These are phyloP conservation scores for Hypsibius dujardini DNA, from an alignment of 1,140 invertebrate genomes.

Conservation along the genomic window DNA sequence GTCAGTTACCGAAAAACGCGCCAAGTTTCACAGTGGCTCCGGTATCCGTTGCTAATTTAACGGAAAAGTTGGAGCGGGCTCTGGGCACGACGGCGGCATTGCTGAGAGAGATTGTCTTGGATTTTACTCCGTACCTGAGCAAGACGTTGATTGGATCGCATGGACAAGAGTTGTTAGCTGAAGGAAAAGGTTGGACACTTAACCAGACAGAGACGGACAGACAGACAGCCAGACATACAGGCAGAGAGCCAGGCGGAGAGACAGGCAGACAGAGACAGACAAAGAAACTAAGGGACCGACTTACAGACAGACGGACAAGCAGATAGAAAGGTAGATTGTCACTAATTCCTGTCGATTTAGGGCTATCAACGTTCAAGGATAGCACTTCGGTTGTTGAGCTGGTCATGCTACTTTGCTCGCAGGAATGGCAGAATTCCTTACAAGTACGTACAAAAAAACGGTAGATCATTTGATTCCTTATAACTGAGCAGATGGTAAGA, in stretches of 20 bases:
- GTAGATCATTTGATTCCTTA: no score
- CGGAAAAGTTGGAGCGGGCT: constrained; percentile 66
- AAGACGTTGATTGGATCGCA: constrained; percentile 96
- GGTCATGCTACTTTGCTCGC: constrained; percentile 95
- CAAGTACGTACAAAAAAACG: constrained; percentile 29
- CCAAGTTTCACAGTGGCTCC: background rate
- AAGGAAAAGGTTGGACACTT: constrained; percentile 56
- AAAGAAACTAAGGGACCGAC: no score
- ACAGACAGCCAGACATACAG: no score
- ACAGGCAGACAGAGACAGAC: no score
- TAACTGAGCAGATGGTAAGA: no score
- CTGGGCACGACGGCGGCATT: constrained; percentile 85
- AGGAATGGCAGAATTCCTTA: constrained; percentile 98
- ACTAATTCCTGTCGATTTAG: constrained; percentile 34
- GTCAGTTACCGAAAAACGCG: background rate
- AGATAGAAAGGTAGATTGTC: no score
- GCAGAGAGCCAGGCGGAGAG: no score
- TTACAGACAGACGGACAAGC: no score
- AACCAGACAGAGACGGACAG: background rate
- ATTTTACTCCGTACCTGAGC: constrained; percentile 92
- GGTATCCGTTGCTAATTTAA: constrained; percentile 29
- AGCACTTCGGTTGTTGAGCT: constrained; percentile 90
- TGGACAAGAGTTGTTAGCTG: constrained; percentile 92
- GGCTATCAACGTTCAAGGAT: constrained; percentile 85
- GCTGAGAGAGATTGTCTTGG: constrained; percentile 89